phyloP scores from a whole-genome alignment of 2,888 invertebrate genomes.

The Drosophila merina region DNA sequence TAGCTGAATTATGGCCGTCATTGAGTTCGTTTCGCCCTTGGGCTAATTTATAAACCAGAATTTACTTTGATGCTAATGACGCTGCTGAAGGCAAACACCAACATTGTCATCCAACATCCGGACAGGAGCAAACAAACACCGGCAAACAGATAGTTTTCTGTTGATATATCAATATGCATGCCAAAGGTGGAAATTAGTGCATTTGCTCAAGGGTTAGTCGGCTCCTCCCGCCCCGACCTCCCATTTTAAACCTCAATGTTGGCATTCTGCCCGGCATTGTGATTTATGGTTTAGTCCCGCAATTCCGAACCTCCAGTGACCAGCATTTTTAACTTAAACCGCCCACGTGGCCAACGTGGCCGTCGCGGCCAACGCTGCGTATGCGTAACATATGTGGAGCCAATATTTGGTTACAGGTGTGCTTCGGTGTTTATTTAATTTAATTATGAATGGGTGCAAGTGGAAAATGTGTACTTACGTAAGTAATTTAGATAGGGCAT shows the following conservation, averaged over 20 bases:
- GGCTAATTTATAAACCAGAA: conserved; percentile 54
- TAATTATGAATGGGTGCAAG: conserved; percentile 50
- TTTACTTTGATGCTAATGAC: conserved; percentile 69
- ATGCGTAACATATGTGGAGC: conserved; percentile 50
- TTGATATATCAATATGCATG: conserved; percentile 56
- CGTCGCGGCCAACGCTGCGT: conserved; percentile 36
- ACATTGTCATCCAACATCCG: conserved; percentile 32
- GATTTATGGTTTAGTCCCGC: conserved; percentile 57
- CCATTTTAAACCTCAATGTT: conserved; percentile 43
- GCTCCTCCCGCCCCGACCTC: not conserved
- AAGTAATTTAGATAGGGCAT: conserved; percentile 1
- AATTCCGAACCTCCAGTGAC: conserved; percentile 36
- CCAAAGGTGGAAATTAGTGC: conserved; percentile 58
- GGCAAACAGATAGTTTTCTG: conserved; percentile 41
- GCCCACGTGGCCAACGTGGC: not conserved
- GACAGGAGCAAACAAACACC: conserved; percentile 9
- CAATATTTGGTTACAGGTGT: conserved; percentile 1
- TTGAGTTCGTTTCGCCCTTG: conserved; percentile 33
- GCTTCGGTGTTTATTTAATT: conserved; percentile 45
- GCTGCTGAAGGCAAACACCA: conserved; percentile 47
- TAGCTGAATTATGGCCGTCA: conserved; percentile 38
- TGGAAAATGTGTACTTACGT: conserved; percentile 7
- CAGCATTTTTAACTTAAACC: conserved; percentile 51
- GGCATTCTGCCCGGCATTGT: conserved; percentile 50
- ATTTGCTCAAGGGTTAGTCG: conserved; percentile 43